Evolutionary conservation across 2,888 invertebrate species (phyloP), one percentile per base, ranked within the genome.

Genomic region (Lithophane leautieri): DNA sequence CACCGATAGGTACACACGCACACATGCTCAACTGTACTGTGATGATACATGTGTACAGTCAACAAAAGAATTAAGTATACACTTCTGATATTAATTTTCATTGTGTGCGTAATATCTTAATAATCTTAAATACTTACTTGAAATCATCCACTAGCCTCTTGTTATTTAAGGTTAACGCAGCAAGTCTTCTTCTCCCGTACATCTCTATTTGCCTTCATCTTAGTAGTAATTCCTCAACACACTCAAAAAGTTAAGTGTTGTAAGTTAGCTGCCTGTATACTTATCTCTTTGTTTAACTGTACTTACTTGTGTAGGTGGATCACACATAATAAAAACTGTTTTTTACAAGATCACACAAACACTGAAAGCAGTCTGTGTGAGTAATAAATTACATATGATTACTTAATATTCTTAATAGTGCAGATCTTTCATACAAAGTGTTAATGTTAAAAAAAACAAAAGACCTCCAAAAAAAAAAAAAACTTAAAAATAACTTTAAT

Each of bases 1-100:
- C 83, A 72, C 79, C 87, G 87, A 54, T 83, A 34, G 34, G 34
- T 34, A 81, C 85, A 78, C 82, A 65, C 54, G 63, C 85, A 83
- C 85, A 84, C 85, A 77, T 62, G 44, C 62, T 58, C 34, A 68
- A 58, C 40, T 54, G 22, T 68, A 56, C 54, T 66, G 60, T 58
- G 47, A 69, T 69, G 44, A 75, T 80, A 70, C 61, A 28, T 54
- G 14, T 14, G 62, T 66, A 83, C 47, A 34, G 42, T 62, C n/a
- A 40, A 9, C 8, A 25, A 40, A 73, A 62, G 2, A 44, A 28
- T 12, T 19, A 62, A 16, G 19, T 66, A 8, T 11, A 12, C n/a
- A 19, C 9, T 14, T 25, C 3, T 47, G 7, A 19, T 25, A 6
- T 47, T n/a, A 16, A 22, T 47, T 47, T 47, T 47, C 16, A 6